Percentiles rank a stretch among this genome's conserved stretches.
Conservation (phyloP, 2,888 invertebrate genomes). For the Hemistola chrysoprasaria region DNA sequence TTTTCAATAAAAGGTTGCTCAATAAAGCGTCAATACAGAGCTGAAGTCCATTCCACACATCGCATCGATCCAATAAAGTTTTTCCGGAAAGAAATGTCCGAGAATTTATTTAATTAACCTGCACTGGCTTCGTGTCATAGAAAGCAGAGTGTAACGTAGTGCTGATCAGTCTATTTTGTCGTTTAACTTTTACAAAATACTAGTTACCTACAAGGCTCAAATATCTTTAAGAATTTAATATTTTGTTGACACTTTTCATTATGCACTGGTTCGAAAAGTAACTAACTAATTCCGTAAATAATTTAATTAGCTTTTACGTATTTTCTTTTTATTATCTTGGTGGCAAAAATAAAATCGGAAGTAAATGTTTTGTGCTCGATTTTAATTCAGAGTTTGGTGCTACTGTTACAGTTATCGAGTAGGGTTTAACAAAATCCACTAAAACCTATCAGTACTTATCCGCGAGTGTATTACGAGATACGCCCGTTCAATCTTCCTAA, state of each 20-base stretch:
- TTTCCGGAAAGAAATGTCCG: slow-evolving; percentile 13
- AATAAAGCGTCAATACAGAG: slow-evolving; percentile 5
- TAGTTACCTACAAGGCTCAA: too few relatives aligned
- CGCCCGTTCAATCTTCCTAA: slow-evolving; percentile 20
- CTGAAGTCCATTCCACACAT: slow-evolving; percentile 9
- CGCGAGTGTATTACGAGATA: slow-evolving; percentile 17
- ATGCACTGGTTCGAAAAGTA: too few relatives aligned
- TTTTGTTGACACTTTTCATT: too few relatives aligned
- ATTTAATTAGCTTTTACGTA: too few relatives aligned
- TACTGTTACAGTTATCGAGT: too few relatives aligned
- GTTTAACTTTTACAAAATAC: background rate
- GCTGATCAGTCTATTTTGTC: background rate
- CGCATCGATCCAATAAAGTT: slow-evolving; percentile 15
- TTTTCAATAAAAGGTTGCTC: too few relatives aligned
- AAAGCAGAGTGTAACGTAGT: background rate
- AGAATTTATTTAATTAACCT: slow-evolving; percentile 22
- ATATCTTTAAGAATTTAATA: too few relatives aligned
- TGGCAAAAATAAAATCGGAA: too few relatives aligned
- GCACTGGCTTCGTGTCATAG: slow-evolving; percentile 6
- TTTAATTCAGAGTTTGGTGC: slow-evolving; percentile 10
- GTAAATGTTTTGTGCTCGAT: too few relatives aligned
- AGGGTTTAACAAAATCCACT: slow-evolving; percentile 12
- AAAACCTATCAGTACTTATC: slow-evolving; percentile 22
- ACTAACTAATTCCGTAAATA: too few relatives aligned
- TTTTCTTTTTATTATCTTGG: too few relatives aligned